phyloP scores from a whole-genome alignment of 2,113 vertebrate species.

The Dicrurus megarhynchus region DNA sequence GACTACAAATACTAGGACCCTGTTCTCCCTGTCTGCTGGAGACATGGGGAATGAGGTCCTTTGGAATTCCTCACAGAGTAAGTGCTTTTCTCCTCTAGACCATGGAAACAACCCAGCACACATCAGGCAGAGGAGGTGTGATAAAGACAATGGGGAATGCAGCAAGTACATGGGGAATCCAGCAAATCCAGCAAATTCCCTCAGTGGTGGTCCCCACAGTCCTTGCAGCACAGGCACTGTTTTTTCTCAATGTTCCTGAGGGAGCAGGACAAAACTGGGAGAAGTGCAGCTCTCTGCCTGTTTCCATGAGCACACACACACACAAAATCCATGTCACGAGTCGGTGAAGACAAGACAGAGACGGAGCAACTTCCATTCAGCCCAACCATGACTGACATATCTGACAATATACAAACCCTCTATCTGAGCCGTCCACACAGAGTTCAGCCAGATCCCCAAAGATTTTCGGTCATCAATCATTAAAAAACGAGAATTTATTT shows the following conservation, averaged over 20 bases:
- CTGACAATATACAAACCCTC: not conserved
- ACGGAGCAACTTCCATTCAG: not conserved
- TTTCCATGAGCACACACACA: not conserved
- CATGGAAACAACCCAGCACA: not conserved
- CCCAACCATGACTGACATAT: not conserved
- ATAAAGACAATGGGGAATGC: not conserved
- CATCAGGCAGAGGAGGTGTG: not conserved
- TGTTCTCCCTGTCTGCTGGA: not conserved
- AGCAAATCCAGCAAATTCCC: not conserved
- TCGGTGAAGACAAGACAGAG: not conserved
- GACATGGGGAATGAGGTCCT: not conserved
- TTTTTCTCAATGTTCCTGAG: not conserved
- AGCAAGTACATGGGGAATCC: not conserved
- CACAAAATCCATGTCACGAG: not conserved
- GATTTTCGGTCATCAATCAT: not conserved
- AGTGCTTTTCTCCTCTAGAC: not conserved
- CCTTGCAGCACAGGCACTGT: not conserved
- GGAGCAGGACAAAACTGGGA: not conserved
- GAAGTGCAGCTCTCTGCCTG: not conserved
- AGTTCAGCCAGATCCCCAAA: not conserved
- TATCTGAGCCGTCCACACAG: not conserved
- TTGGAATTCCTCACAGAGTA: not conserved
- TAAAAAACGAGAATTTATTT: not conserved
- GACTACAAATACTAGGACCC: not conserved
- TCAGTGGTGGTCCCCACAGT: not conserved